Conservation (phyloP, 2,888 invertebrate species). For the Drosophila neotestacea region DNA sequence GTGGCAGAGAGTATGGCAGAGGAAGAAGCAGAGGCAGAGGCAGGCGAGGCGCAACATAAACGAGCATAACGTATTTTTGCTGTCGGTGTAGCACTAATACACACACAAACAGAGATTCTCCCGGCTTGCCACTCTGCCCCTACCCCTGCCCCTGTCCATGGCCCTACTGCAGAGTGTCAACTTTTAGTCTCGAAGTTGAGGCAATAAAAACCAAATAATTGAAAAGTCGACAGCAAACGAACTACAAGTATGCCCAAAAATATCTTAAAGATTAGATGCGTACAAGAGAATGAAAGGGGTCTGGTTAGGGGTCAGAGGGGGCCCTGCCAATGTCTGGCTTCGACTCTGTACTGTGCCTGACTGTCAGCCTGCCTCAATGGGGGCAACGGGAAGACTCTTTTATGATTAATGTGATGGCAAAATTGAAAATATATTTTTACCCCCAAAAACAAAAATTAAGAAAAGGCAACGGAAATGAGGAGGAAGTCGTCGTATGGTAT, state of each 20-base stretch:
- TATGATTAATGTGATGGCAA: constrained; percentile 79
- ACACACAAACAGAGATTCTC: constrained; percentile 28
- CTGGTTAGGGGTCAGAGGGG: constrained; percentile 37
- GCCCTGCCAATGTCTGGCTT: constrained; percentile 14
- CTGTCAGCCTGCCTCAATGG: constrained; percentile 56
- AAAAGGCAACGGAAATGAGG: constrained; percentile 70
- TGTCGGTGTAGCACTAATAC: constrained; percentile 70
- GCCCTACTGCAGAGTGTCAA: constrained; percentile 66
- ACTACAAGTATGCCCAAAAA: constrained; percentile 60
- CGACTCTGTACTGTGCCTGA: constrained; percentile 18
- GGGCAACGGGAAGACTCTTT: constrained; percentile 53
- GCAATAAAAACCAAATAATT: constrained; percentile 77
- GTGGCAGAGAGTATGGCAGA: constrained; percentile 21
- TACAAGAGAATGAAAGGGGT: constrained; percentile 58
- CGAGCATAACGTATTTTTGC: constrained; percentile 78
- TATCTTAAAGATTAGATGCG: constrained; percentile 77
- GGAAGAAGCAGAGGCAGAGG: constrained; percentile 25
- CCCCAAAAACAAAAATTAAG: constrained; percentile 32
- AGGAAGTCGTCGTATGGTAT: constrained; percentile 73
- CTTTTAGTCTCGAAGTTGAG: constrained; percentile 73
- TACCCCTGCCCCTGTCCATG: constrained; percentile 12
- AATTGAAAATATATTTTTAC: constrained; percentile 67
- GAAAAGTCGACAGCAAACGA: constrained; percentile 62
- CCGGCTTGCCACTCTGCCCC: constrained; percentile 16
- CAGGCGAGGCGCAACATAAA: constrained; percentile 73